Base-by-base conservation (phyloP, 1,140 invertebrate species). In the Bacillus rossius region DNA sequence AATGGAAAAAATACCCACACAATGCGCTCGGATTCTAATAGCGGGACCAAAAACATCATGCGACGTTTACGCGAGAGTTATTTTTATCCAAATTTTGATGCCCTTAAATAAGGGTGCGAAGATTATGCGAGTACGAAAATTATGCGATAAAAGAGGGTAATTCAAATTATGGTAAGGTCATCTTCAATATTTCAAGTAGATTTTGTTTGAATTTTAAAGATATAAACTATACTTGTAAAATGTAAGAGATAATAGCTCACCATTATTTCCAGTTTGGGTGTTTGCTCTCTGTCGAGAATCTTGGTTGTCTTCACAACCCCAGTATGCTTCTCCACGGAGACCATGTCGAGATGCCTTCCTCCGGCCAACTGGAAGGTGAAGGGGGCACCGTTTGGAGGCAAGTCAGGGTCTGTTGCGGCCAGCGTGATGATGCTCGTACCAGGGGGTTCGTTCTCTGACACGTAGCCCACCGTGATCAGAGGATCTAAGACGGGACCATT, bases 331-430 rank as follows among this genome's bases (percentile, higher is more conserved):
- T 93, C 88, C 17, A 96, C 76, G 63, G 78, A 84, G 8, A 96
- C 86, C 60, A 83, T 81, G 59, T 87, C 83, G 66, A 83, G 83
- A 65, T 93, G 87, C 64, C 81, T 84, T 3, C 91, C 91, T 3
- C 87, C 88, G 17, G 94, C 77, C 2, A 95, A 72, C 49, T 76
- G 76, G 67, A 93, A 98, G 0, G 80, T 86, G 66, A 96, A 98
- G 4, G 94, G 94, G 17, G 86, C 91, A 13, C 91, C 92, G 69
- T 96, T 96, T 8, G 91, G 90, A n/a, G 91, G 87, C 13, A 95
- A 71, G 77, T 98, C 94, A 1, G 87, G 85, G 81, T 98, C 95
- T 26, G 77, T 88, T 0, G 94, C 94, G 34, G 81, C 81, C 5
- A 98, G 71, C 0, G 85, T 89, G 80, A 94, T 90, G 0, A 98